These are phyloP conservation scores for Coelopa pilipes DNA, from an alignment of 2,888 invertebrate genomes.

Conservation along the genomic window DNA sequence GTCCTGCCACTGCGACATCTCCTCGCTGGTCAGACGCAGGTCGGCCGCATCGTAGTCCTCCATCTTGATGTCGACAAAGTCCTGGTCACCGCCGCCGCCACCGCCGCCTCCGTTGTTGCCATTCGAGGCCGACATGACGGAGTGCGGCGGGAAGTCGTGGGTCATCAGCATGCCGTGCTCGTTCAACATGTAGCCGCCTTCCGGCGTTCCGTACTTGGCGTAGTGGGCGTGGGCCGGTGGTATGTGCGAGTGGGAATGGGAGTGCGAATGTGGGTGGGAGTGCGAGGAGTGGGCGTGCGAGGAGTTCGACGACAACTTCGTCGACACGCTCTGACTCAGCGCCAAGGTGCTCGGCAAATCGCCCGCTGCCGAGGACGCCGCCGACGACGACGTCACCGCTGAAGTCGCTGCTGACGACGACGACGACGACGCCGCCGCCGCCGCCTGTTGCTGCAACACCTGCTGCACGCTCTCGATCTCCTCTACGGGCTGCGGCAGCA, in stretches of 20 bases:
- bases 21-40: conserved; percentile 59
- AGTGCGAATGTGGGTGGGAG: conserved; percentile 34
- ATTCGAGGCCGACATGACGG: conserved; percentile 46
- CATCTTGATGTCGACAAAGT: conserved; percentile 56
- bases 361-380: conserved; percentile 27
- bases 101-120: conserved; percentile 9
- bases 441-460: conserved; percentile 30
- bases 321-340: background rate
- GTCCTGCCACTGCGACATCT: conserved; percentile 68
- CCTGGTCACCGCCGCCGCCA: conserved; percentile 43
- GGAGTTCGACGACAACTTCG: conserved; percentile 2
- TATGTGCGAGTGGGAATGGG: conserved; percentile 46
- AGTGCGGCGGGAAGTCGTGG: conserved; percentile 54
- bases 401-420: conserved; percentile 29
- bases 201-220: conserved; percentile 49
- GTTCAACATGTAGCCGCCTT: conserved; percentile 55
- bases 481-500: conserved; percentile 55
- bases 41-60: conserved; percentile 61
- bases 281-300: conserved; percentile 24
- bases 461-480: conserved; percentile 56
- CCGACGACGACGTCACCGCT: conserved; percentile 27
- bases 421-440: conserved; percentile 21
- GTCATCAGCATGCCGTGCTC: conserved; percentile 61
- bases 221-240: conserved; percentile 48
- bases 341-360: conserved; percentile 10